Base-by-base conservation (phyloP, 2,888 invertebrate genomes). In the Steromphala cineraria region DNA sequence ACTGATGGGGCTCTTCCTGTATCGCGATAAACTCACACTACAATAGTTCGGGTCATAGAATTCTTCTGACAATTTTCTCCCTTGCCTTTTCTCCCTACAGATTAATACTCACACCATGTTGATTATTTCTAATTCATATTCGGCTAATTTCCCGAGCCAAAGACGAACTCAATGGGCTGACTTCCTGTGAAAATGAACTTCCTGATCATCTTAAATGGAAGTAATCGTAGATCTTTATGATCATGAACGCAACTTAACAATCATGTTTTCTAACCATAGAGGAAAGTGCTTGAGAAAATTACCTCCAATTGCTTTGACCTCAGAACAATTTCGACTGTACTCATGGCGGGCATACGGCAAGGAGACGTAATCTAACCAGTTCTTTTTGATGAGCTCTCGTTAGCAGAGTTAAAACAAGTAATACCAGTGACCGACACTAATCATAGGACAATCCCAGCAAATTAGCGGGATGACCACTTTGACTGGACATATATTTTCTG, bases 241-340 rank as follows among this genome's bases (percentile, higher is more conserved):
- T 79, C 56, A 56, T 75, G 62, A 62, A 75, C 71, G 24, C 67
- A 75, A 81, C 36, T 52, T 74, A 74, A 82, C 82, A 82, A 82
- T 82, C 82, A 80, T 67, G 31, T 75, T 77, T 74, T 78, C 77
- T 80, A 53, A 75, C 55, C 79, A 71, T 55, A 62, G 71, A 78
- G 78, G 75, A 82, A 82, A 78, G 56, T 67, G 67, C 80, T 78
- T 62, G 62, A 78, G 75, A 56, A 80, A 82, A 82, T 82, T 82
- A 77, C 74, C 74, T 82, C 80, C 82, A 80, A 82, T 80, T 40
- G 74, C 77, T 80, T 80, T 82, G 82, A 82, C 82, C 82, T 67
- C n/a, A 56, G 75, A 76, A 53, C 55, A 53, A 55, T 76, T 76
- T 76, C 19, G 36, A n/a, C 53, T 19, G 76, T 55, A 76, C 76